Base-by-base conservation (phyloP, 1,140 invertebrate genomes). In the Aplysia californica region DNA sequence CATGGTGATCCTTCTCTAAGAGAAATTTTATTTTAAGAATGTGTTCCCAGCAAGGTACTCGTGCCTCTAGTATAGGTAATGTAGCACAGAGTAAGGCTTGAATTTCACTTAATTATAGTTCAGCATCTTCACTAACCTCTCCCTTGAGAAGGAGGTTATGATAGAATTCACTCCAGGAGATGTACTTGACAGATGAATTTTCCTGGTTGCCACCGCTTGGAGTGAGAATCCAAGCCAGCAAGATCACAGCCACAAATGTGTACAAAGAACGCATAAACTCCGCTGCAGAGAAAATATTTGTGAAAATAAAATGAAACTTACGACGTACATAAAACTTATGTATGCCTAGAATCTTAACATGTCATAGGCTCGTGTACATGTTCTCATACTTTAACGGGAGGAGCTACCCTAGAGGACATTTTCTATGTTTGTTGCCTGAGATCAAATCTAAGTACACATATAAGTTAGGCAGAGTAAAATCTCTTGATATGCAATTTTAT, bases 131-230 rank as follows among this genome's bases (percentile, higher is more conserved):
- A 50, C n/a, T 76, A 82, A 89, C 87, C 92, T 98, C 96, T 26
- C 97, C 96, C 90, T 96, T 96, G 0, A 94, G 93, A 58, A 98
- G 88, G 95, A 98, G 96, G 73, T 96, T 94, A 89, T 97, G 94
- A 1, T 97, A 92, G 91, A 98, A 98, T 91, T 98, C 96, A 91
- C 97, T 96, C 96, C 96, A 98, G 0, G 95, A 96, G 29, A 97
- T 94, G 90, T 80, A 84, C 23, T 75, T 35, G 23, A 55, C n/a
- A 33, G 39, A 36, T 26, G 79, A 35, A 44, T 79, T 80, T 29
- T 80, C 77, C 15, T 72, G 31, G 1, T 36, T 38, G 5, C 26
- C 39, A 29, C n/a, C 31, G 31, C n/a, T 75, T 65, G 72, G 72
- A 33, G 59, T 44, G 5, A 75, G 31, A 20, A 75, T 10, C 72